A percentile compares a stretch with the other conserved stretches of the same genome.
phyloP scores from a whole-genome alignment of 2,797 vertebrate genomes.

The Sebastes cheni region DNA sequence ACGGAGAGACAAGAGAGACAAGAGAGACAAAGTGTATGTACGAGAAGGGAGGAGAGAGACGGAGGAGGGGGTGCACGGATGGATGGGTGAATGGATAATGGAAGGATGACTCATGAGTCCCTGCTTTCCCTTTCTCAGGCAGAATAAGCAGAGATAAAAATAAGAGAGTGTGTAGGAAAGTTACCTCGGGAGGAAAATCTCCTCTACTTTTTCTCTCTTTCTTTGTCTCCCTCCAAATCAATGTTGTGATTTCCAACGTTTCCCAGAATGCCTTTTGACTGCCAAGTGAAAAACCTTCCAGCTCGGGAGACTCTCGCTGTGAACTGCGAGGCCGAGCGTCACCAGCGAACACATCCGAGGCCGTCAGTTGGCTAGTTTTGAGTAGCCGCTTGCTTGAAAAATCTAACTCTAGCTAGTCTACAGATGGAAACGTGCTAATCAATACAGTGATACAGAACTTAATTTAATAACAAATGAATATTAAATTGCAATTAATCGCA shows the following conservation, averaged over 20 bases:
- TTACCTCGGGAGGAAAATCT: neutral
- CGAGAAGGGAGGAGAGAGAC: neutral
- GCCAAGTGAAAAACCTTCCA: neutral
- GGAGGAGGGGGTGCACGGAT: neutral
- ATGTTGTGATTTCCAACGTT: neutral
- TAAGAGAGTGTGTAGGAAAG: neutral
- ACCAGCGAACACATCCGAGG: neutral
- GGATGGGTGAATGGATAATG: slow-evolving; percentile 13
- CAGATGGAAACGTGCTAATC: neutral
- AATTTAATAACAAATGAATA: too few relatives aligned
- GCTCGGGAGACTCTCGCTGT: neutral
- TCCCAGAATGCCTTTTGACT: neutral
- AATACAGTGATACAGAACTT: neutral
- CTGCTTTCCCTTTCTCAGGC: neutral
- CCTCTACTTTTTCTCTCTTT: neutral
- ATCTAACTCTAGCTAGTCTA: neutral
- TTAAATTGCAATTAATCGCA: too few relatives aligned
- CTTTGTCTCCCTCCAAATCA: neutral
- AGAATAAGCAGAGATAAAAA: neutral
- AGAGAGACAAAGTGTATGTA: slow-evolving; percentile 6
- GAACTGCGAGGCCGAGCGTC: neutral
- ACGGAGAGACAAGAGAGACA: slow-evolving; percentile 29
- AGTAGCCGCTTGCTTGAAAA: neutral
- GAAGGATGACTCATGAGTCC: slow-evolving; percentile 10
- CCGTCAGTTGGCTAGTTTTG: neutral